These are phyloP conservation scores for Pollenia labialis DNA, from an alignment of 2,888 invertebrate genomes.

Conservation along the genomic window DNA sequence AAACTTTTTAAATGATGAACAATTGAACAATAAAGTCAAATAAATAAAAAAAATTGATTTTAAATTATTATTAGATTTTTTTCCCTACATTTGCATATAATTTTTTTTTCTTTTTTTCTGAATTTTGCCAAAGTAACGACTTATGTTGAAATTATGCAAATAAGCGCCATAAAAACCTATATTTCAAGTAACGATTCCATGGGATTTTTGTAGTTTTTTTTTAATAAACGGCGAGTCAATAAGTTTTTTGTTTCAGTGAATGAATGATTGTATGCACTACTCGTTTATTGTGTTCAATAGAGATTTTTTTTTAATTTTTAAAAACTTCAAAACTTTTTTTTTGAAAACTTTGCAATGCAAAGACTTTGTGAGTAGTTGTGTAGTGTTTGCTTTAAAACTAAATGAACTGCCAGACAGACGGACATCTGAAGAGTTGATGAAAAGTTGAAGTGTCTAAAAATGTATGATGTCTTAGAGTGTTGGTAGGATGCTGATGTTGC, in stretches of 20 bases:
- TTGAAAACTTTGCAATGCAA: background rate
- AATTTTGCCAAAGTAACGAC: slow-evolving; percentile 47
- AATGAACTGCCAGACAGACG: slow-evolving; percentile 7
- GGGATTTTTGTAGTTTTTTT: slow-evolving; percentile 1
- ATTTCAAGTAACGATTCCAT: slow-evolving; percentile 43
- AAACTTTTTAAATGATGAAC: slow-evolving; percentile 60
- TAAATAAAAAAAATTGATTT: slow-evolving; percentile 56
- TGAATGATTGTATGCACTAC: background rate
- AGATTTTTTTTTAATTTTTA: slow-evolving; percentile 22
- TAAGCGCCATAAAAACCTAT: slow-evolving; percentile 62
- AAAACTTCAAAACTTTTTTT: slow-evolving; percentile 26
- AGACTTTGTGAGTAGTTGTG: background rate
- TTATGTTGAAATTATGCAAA: slow-evolving; percentile 69
- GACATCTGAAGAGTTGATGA: slow-evolving; percentile 59
- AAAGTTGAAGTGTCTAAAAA: slow-evolving; percentile 52
- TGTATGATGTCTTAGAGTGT: slow-evolving; percentile 38
- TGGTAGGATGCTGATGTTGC: slow-evolving; percentile 5
- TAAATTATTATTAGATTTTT: slow-evolving; percentile 54
- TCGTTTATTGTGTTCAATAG: slow-evolving; percentile 29
- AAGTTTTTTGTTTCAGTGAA: slow-evolving; percentile 8
- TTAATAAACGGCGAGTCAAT: background rate
- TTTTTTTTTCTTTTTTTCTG: background rate
- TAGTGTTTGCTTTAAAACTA: background rate
- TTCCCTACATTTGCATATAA: background rate
- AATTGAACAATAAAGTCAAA: slow-evolving; percentile 48